Percentiles rank a stretch among this genome's conserved stretches.
phyloP scores from a whole-genome alignment of 1,140 invertebrate species.

The Rhagoletis zephyria region DNA sequence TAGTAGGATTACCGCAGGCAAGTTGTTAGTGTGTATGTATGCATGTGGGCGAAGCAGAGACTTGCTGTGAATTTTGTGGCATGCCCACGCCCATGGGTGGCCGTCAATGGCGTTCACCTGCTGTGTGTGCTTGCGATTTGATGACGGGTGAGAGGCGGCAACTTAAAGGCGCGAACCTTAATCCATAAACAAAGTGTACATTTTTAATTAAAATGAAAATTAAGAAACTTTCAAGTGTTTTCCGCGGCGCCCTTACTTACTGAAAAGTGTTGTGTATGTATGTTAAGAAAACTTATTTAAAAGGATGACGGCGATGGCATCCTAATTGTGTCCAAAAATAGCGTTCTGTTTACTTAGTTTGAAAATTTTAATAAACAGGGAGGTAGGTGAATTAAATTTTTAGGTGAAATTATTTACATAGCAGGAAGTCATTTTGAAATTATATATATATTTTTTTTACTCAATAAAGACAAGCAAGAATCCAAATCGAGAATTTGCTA shows the following conservation, averaged over 20 bases:
- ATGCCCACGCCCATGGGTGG: not conserved
- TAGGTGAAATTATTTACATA: too few relatives aligned
- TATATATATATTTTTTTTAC: too few relatives aligned
- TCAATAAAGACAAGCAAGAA: too few relatives aligned
- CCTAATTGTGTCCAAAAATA: too few relatives aligned
- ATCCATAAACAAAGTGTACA: conserved; percentile 41
- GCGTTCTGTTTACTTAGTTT: too few relatives aligned
- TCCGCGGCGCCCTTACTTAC: not conserved
- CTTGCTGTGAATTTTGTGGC: not conserved
- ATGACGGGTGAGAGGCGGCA: not conserved
- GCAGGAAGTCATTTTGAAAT: too few relatives aligned
- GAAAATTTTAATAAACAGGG: too few relatives aligned
- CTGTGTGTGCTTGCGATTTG: not conserved
- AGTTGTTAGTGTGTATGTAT: not conserved
- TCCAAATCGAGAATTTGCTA: too few relatives aligned
- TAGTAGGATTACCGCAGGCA: not conserved
- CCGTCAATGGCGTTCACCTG: not conserved
- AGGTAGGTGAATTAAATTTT: too few relatives aligned
- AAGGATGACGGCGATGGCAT: too few relatives aligned
- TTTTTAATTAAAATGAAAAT: conserved; percentile 46
- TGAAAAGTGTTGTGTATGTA: not conserved
- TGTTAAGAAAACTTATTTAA: too few relatives aligned
- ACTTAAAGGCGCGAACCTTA: not conserved
- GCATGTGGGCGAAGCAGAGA: not conserved
- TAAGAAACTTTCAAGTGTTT: conserved; percentile 24